Conservation (phyloP, 2,113 vertebrate species). For the Fulmarus glacialis region DNA sequence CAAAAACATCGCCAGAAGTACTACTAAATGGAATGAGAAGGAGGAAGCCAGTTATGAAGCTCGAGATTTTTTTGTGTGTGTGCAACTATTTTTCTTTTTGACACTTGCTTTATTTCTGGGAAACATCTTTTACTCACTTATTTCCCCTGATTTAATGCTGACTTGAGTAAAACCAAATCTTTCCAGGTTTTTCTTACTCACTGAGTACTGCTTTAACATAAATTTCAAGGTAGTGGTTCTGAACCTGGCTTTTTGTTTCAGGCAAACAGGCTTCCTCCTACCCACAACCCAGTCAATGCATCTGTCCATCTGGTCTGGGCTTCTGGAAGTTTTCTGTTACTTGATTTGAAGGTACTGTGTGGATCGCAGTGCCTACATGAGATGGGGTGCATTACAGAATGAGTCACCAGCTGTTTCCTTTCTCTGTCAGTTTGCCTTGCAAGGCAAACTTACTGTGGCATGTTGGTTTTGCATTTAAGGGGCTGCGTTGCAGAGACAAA, state of each 20-base stretch:
- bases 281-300: neutral
- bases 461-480: neutral
- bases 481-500: neutral
- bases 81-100: neutral
- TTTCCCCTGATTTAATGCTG: neutral
- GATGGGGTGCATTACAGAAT: accelerated
- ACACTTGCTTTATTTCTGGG: neutral
- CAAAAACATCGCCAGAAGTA: neutral
- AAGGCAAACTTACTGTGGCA: neutral
- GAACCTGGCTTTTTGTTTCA: neutral
- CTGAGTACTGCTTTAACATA: neutral
- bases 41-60: neutral
- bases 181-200: neutral
- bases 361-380: neutral
- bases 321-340: neutral
- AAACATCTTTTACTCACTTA: neutral
- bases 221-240: neutral
- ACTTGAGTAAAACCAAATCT: neutral
- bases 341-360: neutral
- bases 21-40: neutral
- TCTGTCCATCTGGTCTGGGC: neutral
- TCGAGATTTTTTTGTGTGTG: neutral
- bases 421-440: neutral
- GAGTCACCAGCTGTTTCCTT: neutral
- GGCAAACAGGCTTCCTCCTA: neutral